These are phyloP conservation scores for Papilio machaon DNA, from an alignment of 1,140 invertebrate genomes.

Conservation along the genomic window DNA sequence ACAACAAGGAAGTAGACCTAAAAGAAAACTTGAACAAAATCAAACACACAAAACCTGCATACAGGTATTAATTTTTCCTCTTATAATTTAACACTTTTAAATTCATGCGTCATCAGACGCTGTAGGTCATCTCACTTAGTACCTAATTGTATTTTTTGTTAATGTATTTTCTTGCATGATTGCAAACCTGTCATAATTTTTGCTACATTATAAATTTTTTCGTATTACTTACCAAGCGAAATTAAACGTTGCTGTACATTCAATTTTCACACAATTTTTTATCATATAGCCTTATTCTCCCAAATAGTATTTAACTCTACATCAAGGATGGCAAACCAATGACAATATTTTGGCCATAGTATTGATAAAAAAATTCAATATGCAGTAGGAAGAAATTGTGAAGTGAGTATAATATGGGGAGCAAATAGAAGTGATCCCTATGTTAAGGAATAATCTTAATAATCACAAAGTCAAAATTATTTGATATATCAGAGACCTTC, in stretches of 20 bases:
- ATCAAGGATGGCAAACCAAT: too few species aligned
- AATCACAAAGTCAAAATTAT: too few species aligned
- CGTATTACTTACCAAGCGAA: not conserved
- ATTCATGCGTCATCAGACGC: constrained; percentile 47
- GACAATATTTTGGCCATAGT: too few species aligned
- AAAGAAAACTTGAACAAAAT: constrained; percentile 77
- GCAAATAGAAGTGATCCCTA: too few species aligned
- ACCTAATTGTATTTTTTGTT: constrained; percentile 30
- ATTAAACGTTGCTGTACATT: not conserved
- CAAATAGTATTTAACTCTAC: too few species aligned
- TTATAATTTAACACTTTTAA: constrained; percentile 40
- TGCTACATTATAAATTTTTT: not conserved
- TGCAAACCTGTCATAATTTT: constrained; percentile 1
- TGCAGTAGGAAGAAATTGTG: too few species aligned
- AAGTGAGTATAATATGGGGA: too few species aligned
- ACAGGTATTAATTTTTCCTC: constrained; percentile 72
- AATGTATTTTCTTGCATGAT: constrained; percentile 8
- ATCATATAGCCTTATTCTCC: not conserved
- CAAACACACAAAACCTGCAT: constrained; percentile 77
- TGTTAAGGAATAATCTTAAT: too few species aligned
- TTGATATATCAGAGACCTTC: too few species aligned
- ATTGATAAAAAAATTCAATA: too few species aligned
- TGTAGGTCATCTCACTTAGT: constrained; percentile 41
- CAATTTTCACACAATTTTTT: not conserved
- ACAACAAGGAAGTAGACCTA: constrained; percentile 74